phyloP scores from a whole-genome alignment of 2,797 vertebrate species.

The Valencia hispanica region DNA sequence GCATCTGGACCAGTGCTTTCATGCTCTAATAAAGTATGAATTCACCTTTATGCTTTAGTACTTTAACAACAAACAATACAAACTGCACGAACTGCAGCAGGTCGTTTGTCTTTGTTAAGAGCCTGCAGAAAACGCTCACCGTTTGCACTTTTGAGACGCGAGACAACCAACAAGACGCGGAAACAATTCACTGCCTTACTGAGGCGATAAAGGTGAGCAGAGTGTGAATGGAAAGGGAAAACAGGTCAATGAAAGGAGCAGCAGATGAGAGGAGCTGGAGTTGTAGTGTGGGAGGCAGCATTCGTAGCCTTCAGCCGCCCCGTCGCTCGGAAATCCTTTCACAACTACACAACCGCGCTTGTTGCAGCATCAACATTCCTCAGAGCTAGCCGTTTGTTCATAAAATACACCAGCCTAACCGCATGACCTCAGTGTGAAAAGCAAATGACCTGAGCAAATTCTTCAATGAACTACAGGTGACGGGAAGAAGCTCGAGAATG shows the following conservation, averaged over 20 bases:
- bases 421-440: constrained; percentile 17
- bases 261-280: constrained; percentile 28
- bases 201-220: constrained; percentile 1
- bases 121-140: not conserved
- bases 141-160: constrained; percentile 12
- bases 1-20: not conserved
- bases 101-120: not conserved
- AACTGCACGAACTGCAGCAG: constrained; percentile 7
- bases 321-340: constrained; percentile 27
- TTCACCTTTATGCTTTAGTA: constrained; percentile 20
- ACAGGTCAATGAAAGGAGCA: constrained; percentile 11
- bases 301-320: constrained; percentile 12
- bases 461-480: constrained; percentile 43
- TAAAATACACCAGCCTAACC: constrained; percentile 42
- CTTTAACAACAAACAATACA: constrained; percentile 6
- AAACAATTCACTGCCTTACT: not conserved
- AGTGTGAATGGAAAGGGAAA: constrained; percentile 2
- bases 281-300: constrained; percentile 26
- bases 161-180: not conserved
- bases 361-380: constrained; percentile 27
- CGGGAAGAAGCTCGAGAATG: constrained; percentile 31
- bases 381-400: constrained; percentile 31
- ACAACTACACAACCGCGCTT: constrained; percentile 17
- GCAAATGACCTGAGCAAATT: constrained; percentile 20
- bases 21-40: constrained; percentile 14